phyloP scores from a whole-genome alignment of 2,797 vertebrate genomes.

The Cyclopterus lumpus region DNA sequence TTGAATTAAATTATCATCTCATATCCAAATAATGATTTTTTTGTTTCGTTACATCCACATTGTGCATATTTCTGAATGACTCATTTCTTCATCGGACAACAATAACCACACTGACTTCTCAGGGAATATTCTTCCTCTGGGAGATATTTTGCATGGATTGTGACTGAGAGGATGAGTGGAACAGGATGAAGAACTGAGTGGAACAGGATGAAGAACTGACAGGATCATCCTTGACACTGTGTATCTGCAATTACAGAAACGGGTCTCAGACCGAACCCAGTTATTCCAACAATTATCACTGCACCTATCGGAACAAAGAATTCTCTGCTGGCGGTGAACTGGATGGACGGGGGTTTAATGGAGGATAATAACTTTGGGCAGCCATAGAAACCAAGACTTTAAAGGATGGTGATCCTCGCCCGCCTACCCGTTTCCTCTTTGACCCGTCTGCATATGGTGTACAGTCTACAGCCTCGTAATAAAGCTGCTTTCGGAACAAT shows the following conservation, averaged over 20 bases:
- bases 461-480: not conserved
- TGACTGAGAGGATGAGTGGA: not conserved
- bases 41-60: not conserved
- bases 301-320: conserved; percentile 40
- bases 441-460: not conserved
- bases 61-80: not conserved
- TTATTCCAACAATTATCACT: conserved; percentile 56
- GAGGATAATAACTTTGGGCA: conserved; percentile 39
- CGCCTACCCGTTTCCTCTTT: not conserved
- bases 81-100: not conserved
- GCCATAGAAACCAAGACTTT: conserved; percentile 29
- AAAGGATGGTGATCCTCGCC: conserved; percentile 3
- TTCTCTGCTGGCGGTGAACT: conserved; percentile 22
- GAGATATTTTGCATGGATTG: not conserved
- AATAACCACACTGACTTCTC: not conserved
- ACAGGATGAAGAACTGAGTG: not conserved
- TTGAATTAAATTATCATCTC: not conserved
- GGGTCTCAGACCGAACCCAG: conserved; percentile 1
- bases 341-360: conserved; percentile 1
- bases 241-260: conserved; percentile 18
- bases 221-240: not conserved
- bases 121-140: not conserved
- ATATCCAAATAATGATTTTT: not conserved
- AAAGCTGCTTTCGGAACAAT: not conserved
- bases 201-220: not conserved